These are phyloP conservation scores for Hirundo rustica DNA, from an alignment of 2,797 vertebrate species.

Conservation along the genomic window DNA sequence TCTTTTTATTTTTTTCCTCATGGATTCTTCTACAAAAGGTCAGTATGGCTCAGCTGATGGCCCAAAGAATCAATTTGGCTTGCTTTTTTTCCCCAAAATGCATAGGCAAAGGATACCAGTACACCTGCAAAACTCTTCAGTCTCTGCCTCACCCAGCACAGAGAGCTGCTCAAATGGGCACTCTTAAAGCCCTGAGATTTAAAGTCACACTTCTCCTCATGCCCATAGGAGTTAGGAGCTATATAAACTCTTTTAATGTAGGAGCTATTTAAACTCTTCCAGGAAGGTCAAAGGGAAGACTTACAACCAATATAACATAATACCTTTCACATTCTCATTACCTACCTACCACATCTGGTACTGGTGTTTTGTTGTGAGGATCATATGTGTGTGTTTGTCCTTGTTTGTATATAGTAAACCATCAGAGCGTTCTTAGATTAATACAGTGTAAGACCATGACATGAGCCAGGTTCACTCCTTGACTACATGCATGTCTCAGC, in stretches of 20 bases:
- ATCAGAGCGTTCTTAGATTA: background rate
- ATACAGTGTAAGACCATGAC: background rate
- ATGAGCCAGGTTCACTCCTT: background rate
- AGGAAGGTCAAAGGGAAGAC: background rate
- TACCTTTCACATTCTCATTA: background rate
- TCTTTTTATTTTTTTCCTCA: background rate
- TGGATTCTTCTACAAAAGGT: background rate
- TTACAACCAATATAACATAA: background rate
- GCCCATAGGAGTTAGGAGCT: fast-evolving
- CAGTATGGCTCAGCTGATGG: background rate
- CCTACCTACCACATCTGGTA: background rate
- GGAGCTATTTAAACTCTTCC: background rate
- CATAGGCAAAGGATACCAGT: background rate
- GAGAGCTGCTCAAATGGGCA: background rate
- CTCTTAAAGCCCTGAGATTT: background rate
- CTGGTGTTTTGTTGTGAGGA: background rate
- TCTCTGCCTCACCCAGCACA: background rate
- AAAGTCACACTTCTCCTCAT: background rate
- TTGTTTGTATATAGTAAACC: background rate
- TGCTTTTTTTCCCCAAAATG: background rate
- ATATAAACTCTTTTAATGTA: background rate
- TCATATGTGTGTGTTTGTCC: background rate
- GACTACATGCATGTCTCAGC: background rate
- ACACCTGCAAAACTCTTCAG: background rate
- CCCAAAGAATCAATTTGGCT: background rate